A percentile compares a stretch with the other conserved stretches of the same genome.
Evolutionary conservation across 2,888 invertebrate genomes (phyloP).

Genomic region (Petrolisthes manimaculis): DNA sequence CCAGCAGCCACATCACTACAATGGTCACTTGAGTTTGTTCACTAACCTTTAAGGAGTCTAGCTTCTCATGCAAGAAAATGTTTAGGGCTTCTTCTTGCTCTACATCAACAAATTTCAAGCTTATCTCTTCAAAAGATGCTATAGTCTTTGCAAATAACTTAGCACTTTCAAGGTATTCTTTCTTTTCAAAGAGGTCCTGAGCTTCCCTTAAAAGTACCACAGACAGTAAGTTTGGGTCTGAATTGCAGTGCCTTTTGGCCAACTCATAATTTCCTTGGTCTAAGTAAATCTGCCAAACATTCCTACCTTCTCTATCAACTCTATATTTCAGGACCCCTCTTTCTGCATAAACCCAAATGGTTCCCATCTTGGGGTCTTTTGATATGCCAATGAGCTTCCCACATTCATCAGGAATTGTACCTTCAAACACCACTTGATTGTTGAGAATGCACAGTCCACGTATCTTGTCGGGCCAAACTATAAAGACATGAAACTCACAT

Average conservation of each 20-base stretch:
- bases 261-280: slow-evolving; percentile 73
- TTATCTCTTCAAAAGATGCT: slow-evolving; percentile 90
- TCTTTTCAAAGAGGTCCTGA: slow-evolving; percentile 83
- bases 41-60: slow-evolving; percentile 79
- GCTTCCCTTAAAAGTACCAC: slow-evolving; percentile 90
- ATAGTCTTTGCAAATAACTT: slow-evolving; percentile 89
- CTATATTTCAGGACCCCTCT: slow-evolving; percentile 87
- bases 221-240: slow-evolving; percentile 80
- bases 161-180: slow-evolving; percentile 86
- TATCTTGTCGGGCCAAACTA: slow-evolving; percentile 86
- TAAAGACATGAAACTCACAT: slow-evolving; percentile 90
- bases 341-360: slow-evolving; percentile 89
- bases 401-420: slow-evolving; percentile 69
- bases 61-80: slow-evolving; percentile 82
- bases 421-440: slow-evolving; percentile 88
- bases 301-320: slow-evolving; percentile 85
- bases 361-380: slow-evolving; percentile 81
- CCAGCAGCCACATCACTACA: slow-evolving; percentile 94
- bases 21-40: slow-evolving; percentile 92
- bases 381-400: slow-evolving; percentile 78
- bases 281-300: slow-evolving; percentile 80
- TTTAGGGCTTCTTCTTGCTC: slow-evolving; percentile 88
- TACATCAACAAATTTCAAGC: slow-evolving; percentile 88
- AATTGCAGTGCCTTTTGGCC: slow-evolving; percentile 86
- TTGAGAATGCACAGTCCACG: slow-evolving; percentile 88